Percentiles rank a stretch among this genome's conserved stretches.
phyloP scores from a whole-genome alignment of 2,113 vertebrate species.

The Siphamia tubifer region DNA sequence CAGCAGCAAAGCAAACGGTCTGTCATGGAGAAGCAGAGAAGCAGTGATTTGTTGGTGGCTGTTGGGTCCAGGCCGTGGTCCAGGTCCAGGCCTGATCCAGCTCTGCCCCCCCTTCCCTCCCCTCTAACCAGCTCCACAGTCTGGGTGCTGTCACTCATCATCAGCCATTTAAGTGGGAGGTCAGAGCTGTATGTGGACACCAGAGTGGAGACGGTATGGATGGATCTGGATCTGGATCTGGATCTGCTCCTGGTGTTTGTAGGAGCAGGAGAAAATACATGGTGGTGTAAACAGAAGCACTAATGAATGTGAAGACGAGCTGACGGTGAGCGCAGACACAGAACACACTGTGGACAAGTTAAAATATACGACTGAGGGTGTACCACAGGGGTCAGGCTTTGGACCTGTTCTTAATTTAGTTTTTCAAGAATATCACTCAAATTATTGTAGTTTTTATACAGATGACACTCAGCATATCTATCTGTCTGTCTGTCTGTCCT shows the following conservation, averaged over 20 bases:
- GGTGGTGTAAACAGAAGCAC: neutral
- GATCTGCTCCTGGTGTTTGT: slow-evolving; percentile 27
- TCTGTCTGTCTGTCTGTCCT: too few relatives aligned
- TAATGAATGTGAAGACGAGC: too few relatives aligned
- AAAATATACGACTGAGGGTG: too few relatives aligned
- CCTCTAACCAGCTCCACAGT: slow-evolving; percentile 20
- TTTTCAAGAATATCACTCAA: too few relatives aligned
- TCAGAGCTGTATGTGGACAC: slow-evolving; percentile 49
- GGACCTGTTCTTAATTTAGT: too few relatives aligned
- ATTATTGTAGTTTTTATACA: too few relatives aligned
- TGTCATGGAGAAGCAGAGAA: slow-evolving; percentile 16
- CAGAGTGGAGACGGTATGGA: slow-evolving; percentile 7
- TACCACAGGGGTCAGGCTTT: too few relatives aligned
- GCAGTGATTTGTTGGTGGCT: slow-evolving; percentile 35
- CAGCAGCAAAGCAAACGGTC: slow-evolving; percentile 41
- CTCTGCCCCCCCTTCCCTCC: slow-evolving; percentile 14
- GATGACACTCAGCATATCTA: too few relatives aligned
- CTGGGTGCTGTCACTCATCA: slow-evolving; percentile 62
- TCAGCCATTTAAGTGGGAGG: slow-evolving; percentile 41
- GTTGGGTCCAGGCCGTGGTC: slow-evolving; percentile 9
- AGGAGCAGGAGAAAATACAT: slow-evolving; percentile 1
- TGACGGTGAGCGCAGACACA: too few relatives aligned
- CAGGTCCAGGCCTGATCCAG: slow-evolving; percentile 36
- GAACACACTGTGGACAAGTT: too few relatives aligned
- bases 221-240: slow-evolving; percentile 26